These are phyloP conservation scores for Herminia tarsipennalis DNA, from an alignment of 2,888 invertebrate genomes.

Conservation along the genomic window DNA sequence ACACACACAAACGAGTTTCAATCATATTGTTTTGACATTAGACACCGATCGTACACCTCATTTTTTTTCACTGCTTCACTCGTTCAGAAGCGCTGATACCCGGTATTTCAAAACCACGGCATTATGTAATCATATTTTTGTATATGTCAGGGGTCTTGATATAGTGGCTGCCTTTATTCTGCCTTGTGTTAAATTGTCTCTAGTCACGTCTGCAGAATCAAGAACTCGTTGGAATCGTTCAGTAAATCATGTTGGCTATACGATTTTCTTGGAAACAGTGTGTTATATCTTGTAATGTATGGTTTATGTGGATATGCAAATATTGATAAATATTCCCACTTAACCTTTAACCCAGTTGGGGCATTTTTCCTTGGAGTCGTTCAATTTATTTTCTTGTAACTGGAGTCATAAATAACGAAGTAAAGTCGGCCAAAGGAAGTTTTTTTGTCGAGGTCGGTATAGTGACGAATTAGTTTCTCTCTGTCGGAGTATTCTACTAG, in stretches of 20 bases:
- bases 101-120: conserved; percentile 9
- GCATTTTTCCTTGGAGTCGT: too few relatives aligned
- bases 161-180: conserved; percentile 7
- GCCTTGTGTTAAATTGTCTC: conserved; percentile 1
- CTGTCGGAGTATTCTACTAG: too few relatives aligned
- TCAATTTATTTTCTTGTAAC: conserved; percentile 16
- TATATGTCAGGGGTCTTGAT: conserved; percentile 4
- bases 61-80: background rate
- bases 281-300: background rate
- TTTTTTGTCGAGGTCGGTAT: too few relatives aligned
- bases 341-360: background rate
- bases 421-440: conserved; percentile 1
- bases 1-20: conserved; percentile 4
- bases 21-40: conserved; percentile 5
- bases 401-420: conserved; percentile 15
- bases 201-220: conserved; percentile 5
- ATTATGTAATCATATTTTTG: conserved; percentile 6
- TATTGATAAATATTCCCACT: conserved; percentile 7
- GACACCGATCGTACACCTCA: background rate
- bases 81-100: conserved; percentile 5
- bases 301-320: background rate
- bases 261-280: background rate
- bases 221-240: background rate
- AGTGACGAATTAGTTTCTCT: too few relatives aligned
- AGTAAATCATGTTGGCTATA: conserved; percentile 1